phyloP scores from a whole-genome alignment of 2,888 invertebrate genomes.

The Podotricha telesiphe region DNA sequence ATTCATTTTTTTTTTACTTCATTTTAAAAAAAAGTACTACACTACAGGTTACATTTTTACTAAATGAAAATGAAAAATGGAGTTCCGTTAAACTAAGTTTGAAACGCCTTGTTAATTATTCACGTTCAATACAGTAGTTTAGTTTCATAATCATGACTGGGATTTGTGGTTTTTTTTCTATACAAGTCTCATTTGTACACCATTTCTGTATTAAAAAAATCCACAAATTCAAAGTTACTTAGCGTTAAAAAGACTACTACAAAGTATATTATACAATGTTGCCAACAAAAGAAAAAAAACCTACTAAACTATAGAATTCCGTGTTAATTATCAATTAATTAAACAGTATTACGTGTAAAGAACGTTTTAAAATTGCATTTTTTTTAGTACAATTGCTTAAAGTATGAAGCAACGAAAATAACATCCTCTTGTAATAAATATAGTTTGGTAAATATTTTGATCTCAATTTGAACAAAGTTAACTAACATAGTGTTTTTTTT shows the following conservation, averaged over 20 bases:
- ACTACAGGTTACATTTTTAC: no score
- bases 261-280: constrained; percentile 28
- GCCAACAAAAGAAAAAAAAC: constrained; percentile 35
- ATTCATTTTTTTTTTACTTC: no score
- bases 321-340: constrained; percentile 5
- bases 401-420: constrained; percentile 17
- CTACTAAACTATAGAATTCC: constrained; percentile 19
- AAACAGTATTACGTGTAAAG: constrained; percentile 32
- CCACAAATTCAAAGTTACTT: constrained; percentile 1
- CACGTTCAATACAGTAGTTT: constrained; percentile 10
- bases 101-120: neutral
- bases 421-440: neutral
- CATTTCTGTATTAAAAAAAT: neutral
- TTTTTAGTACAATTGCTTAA: constrained; percentile 37
- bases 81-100: no score
- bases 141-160: constrained; percentile 11
- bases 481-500: constrained; percentile 48
- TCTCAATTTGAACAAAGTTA: constrained; percentile 67
- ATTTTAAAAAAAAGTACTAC: neutral
- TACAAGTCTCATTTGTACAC: no score
- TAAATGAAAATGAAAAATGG: no score
- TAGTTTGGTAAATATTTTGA: constrained; percentile 51
- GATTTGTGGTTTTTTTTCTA: constrained; percentile 5
- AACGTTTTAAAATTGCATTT: constrained; percentile 48
- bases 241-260: constrained; percentile 21